Base-by-base conservation (phyloP, 2,888 invertebrate species). In the Lasioglossum pauxillum region DNA sequence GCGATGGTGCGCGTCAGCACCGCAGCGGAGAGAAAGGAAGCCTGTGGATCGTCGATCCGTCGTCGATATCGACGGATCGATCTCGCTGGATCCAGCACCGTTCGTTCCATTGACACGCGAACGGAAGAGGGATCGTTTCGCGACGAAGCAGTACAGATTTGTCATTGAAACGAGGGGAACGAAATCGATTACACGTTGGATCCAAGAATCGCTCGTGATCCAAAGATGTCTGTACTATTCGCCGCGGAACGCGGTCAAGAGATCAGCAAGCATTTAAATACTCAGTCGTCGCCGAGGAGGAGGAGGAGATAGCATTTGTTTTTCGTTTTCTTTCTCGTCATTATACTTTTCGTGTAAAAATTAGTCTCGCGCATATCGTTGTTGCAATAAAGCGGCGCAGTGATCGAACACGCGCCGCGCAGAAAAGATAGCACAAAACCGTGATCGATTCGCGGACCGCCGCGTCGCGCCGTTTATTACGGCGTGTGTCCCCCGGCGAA, bases 341-440 rank as follows among this genome's bases (percentile, higher is more conserved):
- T 46, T 46, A n/a, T 69, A 8, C 19, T 74, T 76, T 78, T 71
- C 76, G 79, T 41, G 35, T 67, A 69, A 73, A 41, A 69, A 44
- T 72, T 83, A 35, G 46, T 80, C 12, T 35, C 79, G 78, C 75
- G 89, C 80, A 79, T 81, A 85, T 85, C 82, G 82, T 80, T 84
- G 75, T 84, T 80, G 84, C 80, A 88, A 87, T 87, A 86, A 88
- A 64, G 80, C 78, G 84, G 35, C 78, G 78, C 75, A 35, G 83
- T 79, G 78, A 75, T 86, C 72, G 74, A 76, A 67, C 74, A 73
- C 79, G 69, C 60, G 84, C 78, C 78, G 78, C 77, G 31, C 41
- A 16, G 53, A 77, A 72, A 84, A 67, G 60, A 83, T 84, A 86
- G 82, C 90, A 86, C 88, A 88, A 88, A 85, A 75, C 80, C 84